A percentile compares a stretch with the other conserved stretches of the same genome.
phyloP scores from a whole-genome alignment of 2,113 vertebrate genomes.

The Chinchilla lanigera region DNA sequence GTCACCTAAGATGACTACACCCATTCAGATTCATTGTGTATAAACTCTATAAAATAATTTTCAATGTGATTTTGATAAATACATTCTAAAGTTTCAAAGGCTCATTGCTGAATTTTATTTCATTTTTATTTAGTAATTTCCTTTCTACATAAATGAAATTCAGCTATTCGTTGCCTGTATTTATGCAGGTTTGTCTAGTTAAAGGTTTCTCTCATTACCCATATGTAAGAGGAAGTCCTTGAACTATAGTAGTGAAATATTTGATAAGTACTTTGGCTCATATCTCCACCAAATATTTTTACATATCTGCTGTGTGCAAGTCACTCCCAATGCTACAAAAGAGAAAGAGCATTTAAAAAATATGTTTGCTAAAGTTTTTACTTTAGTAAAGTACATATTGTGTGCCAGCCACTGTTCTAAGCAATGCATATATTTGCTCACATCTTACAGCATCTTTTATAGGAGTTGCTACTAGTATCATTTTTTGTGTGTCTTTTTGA shows the following conservation, averaged over 20 bases:
- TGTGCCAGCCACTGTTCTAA: background rate
- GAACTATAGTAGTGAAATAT: background rate
- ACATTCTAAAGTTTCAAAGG: background rate
- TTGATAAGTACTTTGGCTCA: background rate
- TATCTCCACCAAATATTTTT: background rate
- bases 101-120: background rate
- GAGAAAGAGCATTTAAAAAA: background rate
- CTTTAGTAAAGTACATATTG: background rate
- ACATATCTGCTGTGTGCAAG: background rate
- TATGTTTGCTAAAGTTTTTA: background rate
- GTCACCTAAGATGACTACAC: background rate
- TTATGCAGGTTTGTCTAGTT: background rate
- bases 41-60: background rate
- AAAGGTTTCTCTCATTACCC: background rate
- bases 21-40: background rate
- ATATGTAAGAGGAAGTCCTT: background rate
- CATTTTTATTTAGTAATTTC: slow-evolving; percentile 48
- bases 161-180: background rate
- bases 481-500: no score
- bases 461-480: background rate
- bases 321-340: background rate
- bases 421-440: background rate
- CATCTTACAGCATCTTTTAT: background rate
- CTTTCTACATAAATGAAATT: background rate
- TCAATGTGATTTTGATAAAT: background rate